Conservation (phyloP, 1,140 invertebrate species). For the Leptinotarsa undecemlineata region DNA sequence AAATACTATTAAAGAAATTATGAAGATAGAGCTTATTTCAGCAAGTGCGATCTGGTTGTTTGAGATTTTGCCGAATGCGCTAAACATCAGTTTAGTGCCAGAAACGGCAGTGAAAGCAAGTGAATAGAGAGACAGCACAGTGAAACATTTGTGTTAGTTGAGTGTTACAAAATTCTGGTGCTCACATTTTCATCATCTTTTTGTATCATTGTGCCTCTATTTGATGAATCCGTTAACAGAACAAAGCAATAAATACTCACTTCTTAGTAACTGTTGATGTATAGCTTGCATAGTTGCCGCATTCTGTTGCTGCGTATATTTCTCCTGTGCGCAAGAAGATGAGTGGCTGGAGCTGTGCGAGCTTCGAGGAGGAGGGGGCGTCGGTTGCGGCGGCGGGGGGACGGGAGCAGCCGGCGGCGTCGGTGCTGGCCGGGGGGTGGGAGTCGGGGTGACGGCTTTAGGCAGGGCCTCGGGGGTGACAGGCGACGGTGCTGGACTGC, state of each 20-base stretch:
- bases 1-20: too few relatives aligned
- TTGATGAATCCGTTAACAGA: too few relatives aligned
- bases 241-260: slow-evolving; percentile 53
- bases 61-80: too few relatives aligned
- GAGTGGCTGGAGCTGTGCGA: slow-evolving; percentile 41
- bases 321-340: slow-evolving; percentile 63
- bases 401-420: slow-evolving; percentile 44
- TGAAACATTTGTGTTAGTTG: too few relatives aligned
- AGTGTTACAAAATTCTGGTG: too few relatives aligned
- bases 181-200: too few relatives aligned
- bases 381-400: slow-evolving; percentile 43
- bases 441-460: slow-evolving; percentile 61
- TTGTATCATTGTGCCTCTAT: too few relatives aligned
- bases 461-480: slow-evolving; percentile 57
- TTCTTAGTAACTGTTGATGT: slow-evolving; percentile 76
- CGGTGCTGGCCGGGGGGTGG: slow-evolving; percentile 59
- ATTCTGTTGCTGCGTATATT: slow-evolving; percentile 63
- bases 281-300: slow-evolving; percentile 80
- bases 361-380: slow-evolving; percentile 32
- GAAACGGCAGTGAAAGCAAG: too few relatives aligned
- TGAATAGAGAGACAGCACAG: too few relatives aligned
- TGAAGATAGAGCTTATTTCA: too few relatives aligned
- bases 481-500: slow-evolving; percentile 54
- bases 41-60: too few relatives aligned
- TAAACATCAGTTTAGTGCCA: too few relatives aligned